A percentile compares a stretch with the other conserved stretches of the same genome.
These are phyloP conservation scores for Phthorimaea operculella DNA, from an alignment of 1,140 invertebrate species.

Conservation along the genomic window DNA sequence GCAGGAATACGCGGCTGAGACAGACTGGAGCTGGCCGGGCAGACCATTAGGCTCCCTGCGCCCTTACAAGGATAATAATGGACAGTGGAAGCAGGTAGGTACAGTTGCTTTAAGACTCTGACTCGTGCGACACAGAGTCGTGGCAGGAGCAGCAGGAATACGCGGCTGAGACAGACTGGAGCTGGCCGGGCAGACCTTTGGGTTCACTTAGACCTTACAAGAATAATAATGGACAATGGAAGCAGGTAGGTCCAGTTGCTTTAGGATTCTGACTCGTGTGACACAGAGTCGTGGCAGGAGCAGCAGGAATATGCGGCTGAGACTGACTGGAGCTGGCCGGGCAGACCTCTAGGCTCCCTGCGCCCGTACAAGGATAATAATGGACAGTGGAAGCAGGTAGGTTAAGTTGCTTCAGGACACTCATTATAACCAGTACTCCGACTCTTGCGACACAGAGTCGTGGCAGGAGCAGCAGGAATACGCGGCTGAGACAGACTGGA, in stretches of 20 bases:
- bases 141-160: slow-evolving; percentile 13
- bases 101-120: too few species aligned
- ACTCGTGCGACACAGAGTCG: too few species aligned
- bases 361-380: slow-evolving; percentile 33
- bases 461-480: slow-evolving; percentile 13
- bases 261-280: too few species aligned
- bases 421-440: slow-evolving; percentile 17
- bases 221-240: too few species aligned
- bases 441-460: neutral
- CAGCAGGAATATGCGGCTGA: too few species aligned
- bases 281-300: too few species aligned
- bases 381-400: slow-evolving; percentile 64
- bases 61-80: slow-evolving; percentile 11
- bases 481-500: too few species aligned
- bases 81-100: slow-evolving; percentile 10
- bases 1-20: slow-evolving; percentile 14
- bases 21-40: slow-evolving; percentile 29
- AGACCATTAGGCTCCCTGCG: neutral
- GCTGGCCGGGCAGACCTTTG: slow-evolving; percentile 23
- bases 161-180: too few species aligned
- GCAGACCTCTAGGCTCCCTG: slow-evolving; percentile 21
- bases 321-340: slow-evolving; percentile 40
- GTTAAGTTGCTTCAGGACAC: too few species aligned
- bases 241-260: too few species aligned
- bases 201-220: too few species aligned